Base-by-base conservation (phyloP, 2,113 vertebrate genomes). In the Xyrauchen texanus region DNA sequence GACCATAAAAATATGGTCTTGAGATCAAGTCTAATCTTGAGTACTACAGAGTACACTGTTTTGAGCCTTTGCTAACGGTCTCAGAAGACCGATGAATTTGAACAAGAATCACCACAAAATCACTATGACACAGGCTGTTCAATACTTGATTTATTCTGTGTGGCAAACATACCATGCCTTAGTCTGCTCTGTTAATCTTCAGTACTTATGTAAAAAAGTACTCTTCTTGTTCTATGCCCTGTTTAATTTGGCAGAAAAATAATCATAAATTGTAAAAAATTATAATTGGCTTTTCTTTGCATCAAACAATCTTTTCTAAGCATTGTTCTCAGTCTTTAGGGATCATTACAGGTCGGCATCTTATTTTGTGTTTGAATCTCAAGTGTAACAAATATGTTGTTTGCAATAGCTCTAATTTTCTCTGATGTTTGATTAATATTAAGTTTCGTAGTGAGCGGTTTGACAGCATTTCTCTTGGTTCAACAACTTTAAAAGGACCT, bases 401-500 rank as follows among this genome's bases (percentile, higher is more conserved):
- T 55, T 76, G 15, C 45, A n/a, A 10, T 49, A 57, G 15, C 46
- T 34, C 60, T 47, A 15, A 62, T 10, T 74, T 74, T 51, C 45
- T 52, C 11, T 63, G 46, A 34, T 4, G 15, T 53, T 76, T 9
- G 21, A 65, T 52, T 12, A 65, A 76, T 65, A 52, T 65, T 51
- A 21, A 16, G 34, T 65, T 76, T 45, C 11, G 7, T 65, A 76
- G 61, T 53, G 34, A 65, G 49, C 47, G 53, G 21, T 72, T 71
- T 79, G 21, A 79, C 67, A 61, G 42, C 58, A 58, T 66, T 73
- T 74, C 45, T n/a, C 51, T 55, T 45, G 42, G 67, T 80, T 72
- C 46, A 74, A 49, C 11, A 52, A 64, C 68, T 51, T 44, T 75
- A 78, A 78, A 68, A 84, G 34, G 64, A 60, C 47, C 34, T 61